Conservation (phyloP, 2,888 invertebrate species). For the Autographa gamma region DNA sequence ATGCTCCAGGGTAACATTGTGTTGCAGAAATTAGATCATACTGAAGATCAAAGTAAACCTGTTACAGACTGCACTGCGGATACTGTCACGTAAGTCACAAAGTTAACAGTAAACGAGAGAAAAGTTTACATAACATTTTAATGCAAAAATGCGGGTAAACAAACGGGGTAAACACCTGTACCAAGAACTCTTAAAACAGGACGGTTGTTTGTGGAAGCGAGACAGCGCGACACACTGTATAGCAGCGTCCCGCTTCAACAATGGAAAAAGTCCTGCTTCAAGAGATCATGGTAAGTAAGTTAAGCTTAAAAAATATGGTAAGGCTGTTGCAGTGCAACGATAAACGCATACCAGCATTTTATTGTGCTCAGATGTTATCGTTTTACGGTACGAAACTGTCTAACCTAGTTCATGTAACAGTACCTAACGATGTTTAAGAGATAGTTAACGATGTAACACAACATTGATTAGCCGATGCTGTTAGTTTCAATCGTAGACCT, state of each 20-base stretch:
- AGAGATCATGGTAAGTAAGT: no score
- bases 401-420: slow-evolving; percentile 62
- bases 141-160: slow-evolving; percentile 44
- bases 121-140: slow-evolving; percentile 25
- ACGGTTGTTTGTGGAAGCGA: no score
- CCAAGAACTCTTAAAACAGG: no score
- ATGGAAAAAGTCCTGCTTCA: no score
- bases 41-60: not conserved
- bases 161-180: slow-evolving; percentile 16
- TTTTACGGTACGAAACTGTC: slow-evolving; percentile 60
- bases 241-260: no score
- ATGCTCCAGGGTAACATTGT: no score
- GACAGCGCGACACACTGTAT: no score
- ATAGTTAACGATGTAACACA: slow-evolving; percentile 42
- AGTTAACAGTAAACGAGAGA: slow-evolving; percentile 14
- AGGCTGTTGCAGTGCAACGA: slow-evolving; percentile 37
- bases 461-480: slow-evolving; percentile 37
- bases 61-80: not conserved
- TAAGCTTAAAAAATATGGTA: slow-evolving; percentile 39
- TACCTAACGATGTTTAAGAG: slow-evolving; percentile 57
- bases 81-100: not conserved
- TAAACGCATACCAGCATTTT: slow-evolving; percentile 57
- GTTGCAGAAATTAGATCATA: no score
- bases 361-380: slow-evolving; percentile 63
- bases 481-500: slow-evolving; percentile 25